Evolutionary conservation across 2,797 vertebrate species (phyloP).

Genomic region (Oryzias dopingdopingensis): DNA sequence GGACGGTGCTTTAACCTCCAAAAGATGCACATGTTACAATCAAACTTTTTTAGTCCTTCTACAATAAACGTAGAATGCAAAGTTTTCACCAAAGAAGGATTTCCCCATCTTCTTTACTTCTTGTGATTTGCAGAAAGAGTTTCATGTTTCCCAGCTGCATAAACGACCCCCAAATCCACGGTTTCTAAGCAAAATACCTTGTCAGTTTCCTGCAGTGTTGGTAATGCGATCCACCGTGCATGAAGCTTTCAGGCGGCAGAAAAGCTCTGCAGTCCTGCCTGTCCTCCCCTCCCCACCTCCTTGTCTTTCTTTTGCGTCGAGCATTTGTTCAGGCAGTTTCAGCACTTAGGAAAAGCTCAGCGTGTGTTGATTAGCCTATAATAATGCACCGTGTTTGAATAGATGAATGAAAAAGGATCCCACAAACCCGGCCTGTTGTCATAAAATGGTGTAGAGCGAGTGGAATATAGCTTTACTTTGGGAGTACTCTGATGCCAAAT

Average conservation of each 20-base stretch:
- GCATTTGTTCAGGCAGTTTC: slow-evolving; percentile 64
- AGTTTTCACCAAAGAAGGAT: background rate
- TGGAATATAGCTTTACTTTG: too few relatives aligned
- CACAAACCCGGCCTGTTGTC: slow-evolving; percentile 40
- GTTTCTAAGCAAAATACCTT: slow-evolving; percentile 29
- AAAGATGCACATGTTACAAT: background rate
- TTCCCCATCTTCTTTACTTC: background rate
- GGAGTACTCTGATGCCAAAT: too few relatives aligned
- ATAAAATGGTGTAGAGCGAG: slow-evolving; percentile 33
- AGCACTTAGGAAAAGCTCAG: slow-evolving; percentile 62
- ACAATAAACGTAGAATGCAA: slow-evolving; percentile 2
- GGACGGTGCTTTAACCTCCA: slow-evolving; percentile 2
- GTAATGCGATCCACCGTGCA: slow-evolving; percentile 71
- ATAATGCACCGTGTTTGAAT: slow-evolving; percentile 63
- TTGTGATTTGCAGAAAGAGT: background rate
- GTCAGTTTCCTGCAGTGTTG: slow-evolving; percentile 42
- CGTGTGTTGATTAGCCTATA: slow-evolving; percentile 65
- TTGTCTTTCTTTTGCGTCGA: slow-evolving; percentile 50
- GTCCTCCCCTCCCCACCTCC: slow-evolving; percentile 28
- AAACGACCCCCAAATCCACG: slow-evolving; percentile 1
- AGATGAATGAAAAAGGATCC: slow-evolving; percentile 60
- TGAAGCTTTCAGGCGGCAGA: slow-evolving; percentile 57
- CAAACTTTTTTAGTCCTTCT: background rate
- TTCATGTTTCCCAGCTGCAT: background rate
- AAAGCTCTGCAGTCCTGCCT: slow-evolving; percentile 39